Evolutionary conservation across 2,113 vertebrate genomes (phyloP), one percentile per base, ranked within the genome.

Genomic region (Epinephelus cyanopodus): DNA sequence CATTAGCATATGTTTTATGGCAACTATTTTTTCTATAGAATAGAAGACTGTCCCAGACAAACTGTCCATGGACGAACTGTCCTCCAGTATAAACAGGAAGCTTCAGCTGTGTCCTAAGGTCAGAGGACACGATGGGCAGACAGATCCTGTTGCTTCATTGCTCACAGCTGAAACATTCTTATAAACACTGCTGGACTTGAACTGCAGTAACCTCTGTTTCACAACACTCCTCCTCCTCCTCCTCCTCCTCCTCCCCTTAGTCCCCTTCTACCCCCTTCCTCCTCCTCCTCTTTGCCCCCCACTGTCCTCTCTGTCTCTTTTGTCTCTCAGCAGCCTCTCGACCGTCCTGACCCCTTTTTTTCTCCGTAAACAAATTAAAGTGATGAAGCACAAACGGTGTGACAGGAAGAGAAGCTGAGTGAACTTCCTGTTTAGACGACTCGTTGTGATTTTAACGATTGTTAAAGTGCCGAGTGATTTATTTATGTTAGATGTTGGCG

Each of bases 191-290:
- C 37, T 63, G 27, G 71, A 37, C 57, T 62, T 89, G 89, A 90
- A 84, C 91, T 79, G 21, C 37, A 83, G 69, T 92, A 86, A 88
- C 84, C 80, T 63, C 72, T 7, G 27, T 77, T 70, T 79, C 84
- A 72, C 39, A 75, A 74, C 68, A 23, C 7, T 25, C n/a, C 21
- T 1, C 50, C 13, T 50, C 4, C 15, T 7, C 25, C 50, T 48
- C 23, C 5, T 11, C 54, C 25, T 9, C 37, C 39, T 9, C 47
- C 33, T 37, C 33, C 1, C 6, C 33, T 7, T 37, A 0, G 33
- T 37, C 33, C 39, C 8, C n/a, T 29, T 29, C 29, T 29, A 4
- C 29, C 4, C 29, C 29, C 29, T 29, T 29, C 4, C 29, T 29
- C 27, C 27, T 29, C 29, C 29, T 29, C 29, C 29, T 4, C 29